Conservation (phyloP, 2,113 vertebrate species). For the Oryzias celebensis region DNA sequence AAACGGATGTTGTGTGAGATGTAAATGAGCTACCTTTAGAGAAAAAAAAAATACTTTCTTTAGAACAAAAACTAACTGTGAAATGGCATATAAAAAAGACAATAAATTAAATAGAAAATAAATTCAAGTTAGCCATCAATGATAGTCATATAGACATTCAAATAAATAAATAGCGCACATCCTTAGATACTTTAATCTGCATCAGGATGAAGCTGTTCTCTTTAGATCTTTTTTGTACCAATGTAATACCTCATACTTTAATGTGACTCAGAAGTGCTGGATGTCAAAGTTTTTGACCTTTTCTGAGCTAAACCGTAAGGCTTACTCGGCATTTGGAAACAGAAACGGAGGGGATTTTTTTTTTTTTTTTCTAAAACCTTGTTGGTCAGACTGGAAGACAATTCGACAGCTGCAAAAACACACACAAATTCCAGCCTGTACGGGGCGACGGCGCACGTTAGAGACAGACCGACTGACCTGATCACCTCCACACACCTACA, state of each 20-base stretch:
- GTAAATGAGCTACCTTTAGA: slow-evolving; percentile 41
- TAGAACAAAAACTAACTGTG: slow-evolving; percentile 44
- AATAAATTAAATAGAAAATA: slow-evolving; percentile 72
- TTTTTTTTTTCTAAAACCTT: slow-evolving; percentile 7
- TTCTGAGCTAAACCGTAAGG: slow-evolving; percentile 55
- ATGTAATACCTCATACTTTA: slow-evolving; percentile 7
- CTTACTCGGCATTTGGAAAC: slow-evolving; percentile 51
- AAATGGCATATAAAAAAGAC: slow-evolving; percentile 39
- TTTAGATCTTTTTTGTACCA: not conserved
- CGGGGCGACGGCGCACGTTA: slow-evolving; percentile 19
- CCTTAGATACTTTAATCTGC: slow-evolving; percentile 18
- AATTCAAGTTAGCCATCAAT: slow-evolving; percentile 70
- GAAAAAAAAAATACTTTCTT: slow-evolving; percentile 48
- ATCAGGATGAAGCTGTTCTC: slow-evolving; percentile 20
- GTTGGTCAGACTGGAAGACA: slow-evolving; percentile 63
- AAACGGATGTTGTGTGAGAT: slow-evolving; percentile 35
- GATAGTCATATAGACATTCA: slow-evolving; percentile 60
- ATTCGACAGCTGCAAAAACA: slow-evolving; percentile 26
- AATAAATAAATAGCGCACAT: slow-evolving; percentile 61
- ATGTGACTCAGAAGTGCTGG: slow-evolving; percentile 27
- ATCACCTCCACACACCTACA: slow-evolving; percentile 21
- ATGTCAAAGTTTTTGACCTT: slow-evolving; percentile 26
- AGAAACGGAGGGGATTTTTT: slow-evolving; percentile 21
- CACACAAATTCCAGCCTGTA: slow-evolving; percentile 41
- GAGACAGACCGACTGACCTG: slow-evolving; percentile 15